A percentile compares a stretch with the other conserved stretches of the same genome.
Conservation (phyloP, 2,113 vertebrate species). For the Promerops cafer region DNA sequence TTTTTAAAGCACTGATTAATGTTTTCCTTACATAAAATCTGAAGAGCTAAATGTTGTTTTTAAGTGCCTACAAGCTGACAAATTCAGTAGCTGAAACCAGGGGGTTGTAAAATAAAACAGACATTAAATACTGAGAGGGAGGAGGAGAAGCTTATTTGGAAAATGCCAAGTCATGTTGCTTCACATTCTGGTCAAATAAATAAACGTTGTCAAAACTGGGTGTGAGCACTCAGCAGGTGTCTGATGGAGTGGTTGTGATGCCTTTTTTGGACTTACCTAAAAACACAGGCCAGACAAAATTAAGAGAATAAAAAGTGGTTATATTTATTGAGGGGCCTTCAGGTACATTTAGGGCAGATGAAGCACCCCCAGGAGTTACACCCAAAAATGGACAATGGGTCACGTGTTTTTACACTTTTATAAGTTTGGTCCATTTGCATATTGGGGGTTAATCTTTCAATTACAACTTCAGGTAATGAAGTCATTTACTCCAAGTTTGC, state of each 20-base stretch:
- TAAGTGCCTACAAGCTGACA: background rate
- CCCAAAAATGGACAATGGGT: background rate
- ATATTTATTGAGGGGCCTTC: background rate
- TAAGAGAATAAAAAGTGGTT: background rate
- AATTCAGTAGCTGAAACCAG: background rate
- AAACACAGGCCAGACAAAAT: background rate
- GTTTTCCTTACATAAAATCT: background rate
- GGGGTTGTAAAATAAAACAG: background rate
- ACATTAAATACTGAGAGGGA: background rate
- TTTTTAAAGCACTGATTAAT: background rate
- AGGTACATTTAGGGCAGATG: background rate
- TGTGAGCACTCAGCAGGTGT: background rate
- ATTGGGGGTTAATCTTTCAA: background rate
- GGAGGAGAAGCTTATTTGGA: background rate
- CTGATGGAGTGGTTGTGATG: background rate
- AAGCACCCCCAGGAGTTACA: background rate
- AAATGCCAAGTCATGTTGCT: background rate
- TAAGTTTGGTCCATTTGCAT: background rate
- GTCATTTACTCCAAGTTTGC: background rate
- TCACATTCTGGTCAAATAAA: background rate
- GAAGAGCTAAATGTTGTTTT: background rate
- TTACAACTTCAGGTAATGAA: background rate
- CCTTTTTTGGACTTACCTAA: background rate
- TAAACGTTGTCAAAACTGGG: background rate
- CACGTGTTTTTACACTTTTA: rapidly evolving